phyloP scores from a whole-genome alignment of 2,113 vertebrate species.

The Emydocephalus ijimae region DNA sequence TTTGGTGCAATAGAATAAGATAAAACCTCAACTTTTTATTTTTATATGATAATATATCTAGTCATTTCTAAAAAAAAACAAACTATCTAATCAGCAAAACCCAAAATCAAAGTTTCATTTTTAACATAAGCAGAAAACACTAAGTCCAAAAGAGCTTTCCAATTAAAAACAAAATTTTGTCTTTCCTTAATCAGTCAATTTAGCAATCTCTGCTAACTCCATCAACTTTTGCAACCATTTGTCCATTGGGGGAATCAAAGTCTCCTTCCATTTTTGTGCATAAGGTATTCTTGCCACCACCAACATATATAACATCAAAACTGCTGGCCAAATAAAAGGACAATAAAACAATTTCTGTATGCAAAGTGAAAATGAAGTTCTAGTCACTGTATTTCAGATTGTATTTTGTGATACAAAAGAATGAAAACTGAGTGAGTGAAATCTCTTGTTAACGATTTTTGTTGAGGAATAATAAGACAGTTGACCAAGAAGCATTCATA shows the following conservation, averaged over 20 bases:
- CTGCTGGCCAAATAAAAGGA: neutral
- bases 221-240: neutral
- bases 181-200: neutral
- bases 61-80: neutral
- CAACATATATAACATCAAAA: neutral
- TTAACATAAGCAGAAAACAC: neutral
- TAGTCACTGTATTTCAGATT: neutral
- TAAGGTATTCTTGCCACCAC: neutral
- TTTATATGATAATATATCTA: neutral
- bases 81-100: neutral
- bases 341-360: neutral
- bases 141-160: neutral
- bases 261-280: neutral
- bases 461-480: neutral
- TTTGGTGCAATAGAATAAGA: neutral
- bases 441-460: neutral
- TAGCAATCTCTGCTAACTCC: neutral
- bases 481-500: neutral
- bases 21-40: neutral
- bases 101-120: neutral
- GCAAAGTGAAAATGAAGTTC: neutral
- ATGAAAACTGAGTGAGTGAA: neutral
- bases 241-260: neutral
- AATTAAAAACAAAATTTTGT: neutral
- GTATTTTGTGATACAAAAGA: neutral